A percentile compares a stretch with the other conserved stretches of the same genome.
Evolutionary conservation across 2,797 vertebrate genomes (phyloP).

Genomic region (Oreochromis grahami): DNA sequence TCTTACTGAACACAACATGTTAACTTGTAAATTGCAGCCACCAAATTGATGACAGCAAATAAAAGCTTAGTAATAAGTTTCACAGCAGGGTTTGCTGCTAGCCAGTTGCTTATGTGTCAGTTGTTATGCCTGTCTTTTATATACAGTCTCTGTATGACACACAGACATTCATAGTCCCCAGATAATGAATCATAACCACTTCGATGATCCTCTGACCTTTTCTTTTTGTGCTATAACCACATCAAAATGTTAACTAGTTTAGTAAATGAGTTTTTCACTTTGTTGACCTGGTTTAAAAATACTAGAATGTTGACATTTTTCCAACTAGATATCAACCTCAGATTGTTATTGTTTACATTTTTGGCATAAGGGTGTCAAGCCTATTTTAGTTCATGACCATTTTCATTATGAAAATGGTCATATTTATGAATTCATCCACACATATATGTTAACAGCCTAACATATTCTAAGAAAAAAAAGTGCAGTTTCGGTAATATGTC

Average conservation of each 20-base stretch:
- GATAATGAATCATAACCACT: background rate
- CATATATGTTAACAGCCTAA: background rate
- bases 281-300: background rate
- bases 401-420: background rate
- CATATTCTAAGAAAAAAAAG: background rate
- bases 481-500: fast-evolving
- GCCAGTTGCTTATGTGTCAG: background rate
- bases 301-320: background rate
- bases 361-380: background rate
- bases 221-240: background rate
- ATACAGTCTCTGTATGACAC: background rate
- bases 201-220: background rate
- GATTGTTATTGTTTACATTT: background rate
- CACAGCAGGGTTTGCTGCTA: background rate
- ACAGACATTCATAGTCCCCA: background rate
- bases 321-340: background rate
- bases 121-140: background rate
- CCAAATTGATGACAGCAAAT: background rate
- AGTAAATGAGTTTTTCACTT: fast-evolving
- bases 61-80: background rate
- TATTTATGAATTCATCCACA: background rate
- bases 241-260: background rate
- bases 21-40: background rate
- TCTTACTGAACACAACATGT: background rate
- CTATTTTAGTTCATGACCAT: background rate